phyloP scores from a whole-genome alignment of 30 jellyfish, hydroid and myxozoan species.

The Rhopilema esculentum region DNA sequence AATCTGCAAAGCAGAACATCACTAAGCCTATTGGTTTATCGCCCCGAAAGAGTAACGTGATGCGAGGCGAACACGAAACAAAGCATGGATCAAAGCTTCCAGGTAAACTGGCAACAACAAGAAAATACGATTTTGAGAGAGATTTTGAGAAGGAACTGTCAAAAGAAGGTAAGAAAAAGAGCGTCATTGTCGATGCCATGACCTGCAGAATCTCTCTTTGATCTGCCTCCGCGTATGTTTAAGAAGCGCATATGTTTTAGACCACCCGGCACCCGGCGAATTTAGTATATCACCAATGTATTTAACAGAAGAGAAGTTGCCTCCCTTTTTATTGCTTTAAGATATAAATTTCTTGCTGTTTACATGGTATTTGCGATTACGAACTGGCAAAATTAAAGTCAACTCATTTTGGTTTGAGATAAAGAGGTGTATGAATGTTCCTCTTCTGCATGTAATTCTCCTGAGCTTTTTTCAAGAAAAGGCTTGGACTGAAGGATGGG shows the following conservation, averaged over 20 bases:
- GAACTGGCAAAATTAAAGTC: too few relatives aligned
- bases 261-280: too few relatives aligned
- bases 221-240: not conserved
- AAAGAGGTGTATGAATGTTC: too few relatives aligned
- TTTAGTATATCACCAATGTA: too few relatives aligned
- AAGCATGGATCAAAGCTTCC: conserved; percentile 30
- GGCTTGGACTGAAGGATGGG: too few relatives aligned
- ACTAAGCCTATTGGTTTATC: conserved; percentile 42
- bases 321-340: too few relatives aligned
- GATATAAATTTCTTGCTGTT: too few relatives aligned
- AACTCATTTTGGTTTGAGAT: too few relatives aligned
- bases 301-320: too few relatives aligned
- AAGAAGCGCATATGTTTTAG: not conserved
- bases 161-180: conserved; percentile 38
- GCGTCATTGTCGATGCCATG: not conserved
- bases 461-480: too few relatives aligned
- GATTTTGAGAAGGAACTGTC: conserved; percentile 52
- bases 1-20: not conserved
- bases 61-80: conserved; percentile 12
- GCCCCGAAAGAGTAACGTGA: conserved; percentile 36
- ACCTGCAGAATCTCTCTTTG: not conserved
- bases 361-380: too few relatives aligned
- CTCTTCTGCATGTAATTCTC: too few relatives aligned
- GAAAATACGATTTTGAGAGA: conserved; percentile 49
- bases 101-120: conserved; percentile 2